Percentiles rank a stretch among this genome's conserved stretches.
phyloP scores from a whole-genome alignment of 2,797 vertebrate species.

The Poecilia velifera region DNA sequence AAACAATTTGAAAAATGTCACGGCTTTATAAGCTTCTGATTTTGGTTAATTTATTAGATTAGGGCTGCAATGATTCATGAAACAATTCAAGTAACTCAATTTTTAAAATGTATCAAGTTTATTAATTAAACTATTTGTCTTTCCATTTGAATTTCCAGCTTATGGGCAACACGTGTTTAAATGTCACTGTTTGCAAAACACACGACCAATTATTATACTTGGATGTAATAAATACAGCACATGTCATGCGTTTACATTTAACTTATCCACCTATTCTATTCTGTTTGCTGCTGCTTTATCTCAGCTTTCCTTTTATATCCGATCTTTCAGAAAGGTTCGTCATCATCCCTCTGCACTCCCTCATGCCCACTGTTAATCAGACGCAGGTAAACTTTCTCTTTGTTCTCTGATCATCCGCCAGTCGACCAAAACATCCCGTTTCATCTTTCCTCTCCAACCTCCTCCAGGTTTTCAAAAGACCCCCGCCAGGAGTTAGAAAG shows the following conservation, averaged over 20 bases:
- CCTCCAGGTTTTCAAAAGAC: slow-evolving; percentile 94
- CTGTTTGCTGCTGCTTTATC: slow-evolving; percentile 22
- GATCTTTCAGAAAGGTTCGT: slow-evolving; percentile 90
- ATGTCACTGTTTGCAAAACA: neutral
- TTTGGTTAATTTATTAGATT: neutral
- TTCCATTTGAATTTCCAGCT: neutral
- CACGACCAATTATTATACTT: neutral
- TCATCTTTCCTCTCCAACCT: slow-evolving; percentile 44
- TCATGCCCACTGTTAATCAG: slow-evolving; percentile 98
- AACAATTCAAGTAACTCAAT: no score
- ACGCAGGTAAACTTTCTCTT: slow-evolving; percentile 86
- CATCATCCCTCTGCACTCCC: slow-evolving; percentile 96
- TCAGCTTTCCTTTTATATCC: slow-evolving; percentile 39
- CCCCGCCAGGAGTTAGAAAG: slow-evolving; percentile 94
- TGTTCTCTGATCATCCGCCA: slow-evolving; percentile 3
- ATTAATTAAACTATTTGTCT: neutral
- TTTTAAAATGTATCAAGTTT: no score
- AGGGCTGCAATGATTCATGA: no score
- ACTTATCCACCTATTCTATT: neutral
- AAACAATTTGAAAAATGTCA: neutral
- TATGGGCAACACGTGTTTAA: neutral
- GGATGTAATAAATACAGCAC: neutral
- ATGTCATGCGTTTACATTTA: neutral
- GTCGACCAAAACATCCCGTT: slow-evolving; percentile 16
- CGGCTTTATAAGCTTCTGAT: neutral